phyloP scores from a whole-genome alignment of 1,140 invertebrate genomes.

The Megalonaias nervosa region DNA sequence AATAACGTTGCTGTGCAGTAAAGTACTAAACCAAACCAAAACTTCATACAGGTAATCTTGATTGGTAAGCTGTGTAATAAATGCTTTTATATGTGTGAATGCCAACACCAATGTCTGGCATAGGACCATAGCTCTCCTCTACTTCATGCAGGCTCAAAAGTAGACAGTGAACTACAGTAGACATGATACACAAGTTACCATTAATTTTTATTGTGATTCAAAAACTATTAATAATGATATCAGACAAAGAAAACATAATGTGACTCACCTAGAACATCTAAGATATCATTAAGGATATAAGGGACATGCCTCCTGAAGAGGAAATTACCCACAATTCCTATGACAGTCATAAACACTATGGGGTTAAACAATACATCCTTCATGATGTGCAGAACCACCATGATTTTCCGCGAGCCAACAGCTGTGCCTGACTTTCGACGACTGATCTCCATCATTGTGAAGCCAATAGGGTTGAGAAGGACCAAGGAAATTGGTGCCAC shows the following conservation, averaged over 20 bases:
- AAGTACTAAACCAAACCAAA: no score
- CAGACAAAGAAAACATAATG: background rate
- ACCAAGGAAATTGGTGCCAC: conserved; percentile 94
- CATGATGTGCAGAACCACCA: conserved; percentile 53
- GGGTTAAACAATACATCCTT: conserved; percentile 90
- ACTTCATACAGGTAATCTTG: no score
- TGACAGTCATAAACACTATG: conserved; percentile 92
- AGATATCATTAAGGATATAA: conserved; percentile 80
- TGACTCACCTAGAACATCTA: conserved; percentile 76
- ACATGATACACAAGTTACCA: no score
- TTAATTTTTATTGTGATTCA: no score
- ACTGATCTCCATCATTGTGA: conserved; percentile 90
- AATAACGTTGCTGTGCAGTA: no score
- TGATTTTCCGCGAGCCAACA: background rate
- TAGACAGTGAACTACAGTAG: no score
- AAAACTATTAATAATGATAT: no score
- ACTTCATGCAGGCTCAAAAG: no score
- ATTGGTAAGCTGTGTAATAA: no score
- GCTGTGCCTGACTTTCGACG: conserved; percentile 18
- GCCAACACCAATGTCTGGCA: no score
- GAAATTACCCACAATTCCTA: conserved; percentile 91
- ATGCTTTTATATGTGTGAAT: no score
- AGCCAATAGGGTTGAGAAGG: conserved; percentile 93
- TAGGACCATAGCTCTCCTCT: no score
- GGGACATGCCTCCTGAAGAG: conserved; percentile 86